Conservation (phyloP, 2,797 vertebrate genomes). For the Buphagus erythrorhynchus region DNA sequence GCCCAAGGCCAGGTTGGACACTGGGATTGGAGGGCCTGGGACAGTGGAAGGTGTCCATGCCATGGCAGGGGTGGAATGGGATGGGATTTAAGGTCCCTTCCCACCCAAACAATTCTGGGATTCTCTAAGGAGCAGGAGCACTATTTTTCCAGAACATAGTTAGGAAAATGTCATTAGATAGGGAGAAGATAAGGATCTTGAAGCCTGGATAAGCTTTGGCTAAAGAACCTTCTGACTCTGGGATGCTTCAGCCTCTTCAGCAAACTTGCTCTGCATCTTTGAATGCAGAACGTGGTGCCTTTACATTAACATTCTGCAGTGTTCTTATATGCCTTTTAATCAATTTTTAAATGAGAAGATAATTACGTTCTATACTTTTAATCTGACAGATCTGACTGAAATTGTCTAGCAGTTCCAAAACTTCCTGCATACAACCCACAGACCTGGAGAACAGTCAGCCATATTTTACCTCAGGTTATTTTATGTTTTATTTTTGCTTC, state of each 20-base stretch:
- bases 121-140: neutral
- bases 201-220: neutral
- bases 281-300: neutral
- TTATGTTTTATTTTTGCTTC: neutral
- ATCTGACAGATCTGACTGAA: conserved; percentile 27
- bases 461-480: neutral
- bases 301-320: conserved; percentile 1
- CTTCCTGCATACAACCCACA: neutral
- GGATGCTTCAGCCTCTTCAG: neutral
- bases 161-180: neutral
- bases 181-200: neutral
- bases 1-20: fast-evolving
- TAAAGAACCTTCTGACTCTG: neutral
- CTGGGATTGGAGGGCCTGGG: neutral
- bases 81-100: fast-evolving
- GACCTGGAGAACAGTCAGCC: neutral
- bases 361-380: neutral
- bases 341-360: neutral
- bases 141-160: neutral
- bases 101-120: neutral
- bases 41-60: fast-evolving
- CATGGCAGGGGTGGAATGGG: fast-evolving
- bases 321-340: neutral
- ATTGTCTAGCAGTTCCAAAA: neutral
- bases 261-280: neutral